Percentiles rank a stretch among this genome's conserved stretches.
Evolutionary conservation across 2,888 invertebrate species (phyloP).

Genomic region (Drosophila lutescens): DNA sequence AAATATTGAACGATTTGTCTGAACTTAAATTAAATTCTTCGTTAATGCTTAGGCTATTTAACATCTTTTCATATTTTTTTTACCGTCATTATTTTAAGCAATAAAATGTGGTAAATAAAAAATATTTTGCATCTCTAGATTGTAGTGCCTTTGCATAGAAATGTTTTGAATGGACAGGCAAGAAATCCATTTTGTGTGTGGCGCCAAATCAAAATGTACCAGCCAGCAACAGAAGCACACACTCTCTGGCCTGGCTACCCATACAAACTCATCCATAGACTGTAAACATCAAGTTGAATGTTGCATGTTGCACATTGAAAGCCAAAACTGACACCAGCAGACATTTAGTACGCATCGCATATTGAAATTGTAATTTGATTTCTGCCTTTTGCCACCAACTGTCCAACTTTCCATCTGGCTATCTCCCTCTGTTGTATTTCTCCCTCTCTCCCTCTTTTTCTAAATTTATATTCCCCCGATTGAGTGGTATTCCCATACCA

Average conservation of each 20-base stretch:
- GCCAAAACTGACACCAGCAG: constrained; percentile 75
- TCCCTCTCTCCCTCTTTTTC: neutral
- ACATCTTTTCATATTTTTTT: no score
- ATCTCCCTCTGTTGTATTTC: constrained; percentile 11
- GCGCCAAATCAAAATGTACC: constrained; percentile 67
- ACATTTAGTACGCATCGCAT: constrained; percentile 77
- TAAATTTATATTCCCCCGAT: constrained; percentile 5
- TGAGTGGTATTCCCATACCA: constrained; percentile 9
- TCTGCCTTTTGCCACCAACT: constrained; percentile 71
- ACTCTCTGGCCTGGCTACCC: neutral
- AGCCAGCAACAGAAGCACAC: constrained; percentile 11
- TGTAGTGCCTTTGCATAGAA: constrained; percentile 27
- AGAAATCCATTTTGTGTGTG: constrained; percentile 74
- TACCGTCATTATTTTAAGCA: no score
- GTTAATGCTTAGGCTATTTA: no score
- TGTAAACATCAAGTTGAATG: constrained; percentile 73
- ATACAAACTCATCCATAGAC: constrained; percentile 26
- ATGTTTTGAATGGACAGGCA: constrained; percentile 50
- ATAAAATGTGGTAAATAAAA: no score
- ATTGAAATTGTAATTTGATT: constrained; percentile 80
- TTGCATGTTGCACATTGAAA: constrained; percentile 75
- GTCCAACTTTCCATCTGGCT: constrained; percentile 46
- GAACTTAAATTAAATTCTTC: no score
- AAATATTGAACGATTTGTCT: no score
- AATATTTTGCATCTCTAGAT: constrained; percentile 28